Evolutionary conservation across 2,113 vertebrate genomes (phyloP).

Genomic region (Poeciliopsis turrubarensis): DNA sequence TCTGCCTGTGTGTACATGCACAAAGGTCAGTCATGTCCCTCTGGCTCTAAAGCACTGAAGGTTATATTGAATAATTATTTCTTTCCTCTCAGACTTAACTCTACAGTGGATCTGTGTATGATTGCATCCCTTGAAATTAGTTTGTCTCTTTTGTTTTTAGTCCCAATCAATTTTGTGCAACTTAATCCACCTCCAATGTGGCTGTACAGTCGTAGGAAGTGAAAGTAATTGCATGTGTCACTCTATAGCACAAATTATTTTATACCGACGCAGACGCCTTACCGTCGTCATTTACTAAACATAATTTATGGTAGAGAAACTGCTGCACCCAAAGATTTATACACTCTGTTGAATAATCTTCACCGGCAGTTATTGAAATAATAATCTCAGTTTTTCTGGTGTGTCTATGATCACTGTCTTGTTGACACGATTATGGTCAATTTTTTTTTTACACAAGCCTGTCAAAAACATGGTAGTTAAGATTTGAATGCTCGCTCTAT

Average conservation of each 20-base stretch:
- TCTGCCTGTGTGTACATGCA: background rate
- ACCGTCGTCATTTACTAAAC: background rate
- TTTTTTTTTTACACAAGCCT: background rate
- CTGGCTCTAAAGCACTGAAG: conserved; percentile 31
- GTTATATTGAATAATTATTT: conserved; percentile 40
- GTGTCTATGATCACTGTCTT: background rate
- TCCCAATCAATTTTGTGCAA: conserved; percentile 12
- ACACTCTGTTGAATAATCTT: background rate
- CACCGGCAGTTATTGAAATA: background rate
- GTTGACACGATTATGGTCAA: background rate
- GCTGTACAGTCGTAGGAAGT: background rate
- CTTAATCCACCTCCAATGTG: conserved; percentile 6
- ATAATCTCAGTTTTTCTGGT: background rate
- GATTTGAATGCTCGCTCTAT: too few relatives aligned
- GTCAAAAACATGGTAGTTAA: background rate
- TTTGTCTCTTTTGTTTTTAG: background rate
- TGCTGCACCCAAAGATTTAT: background rate
- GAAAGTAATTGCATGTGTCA: background rate
- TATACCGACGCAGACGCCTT: background rate
- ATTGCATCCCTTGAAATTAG: conserved; percentile 5
- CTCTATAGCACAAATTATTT: background rate
- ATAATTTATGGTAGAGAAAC: background rate
- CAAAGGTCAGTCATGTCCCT: conserved; percentile 45
- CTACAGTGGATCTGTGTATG: background rate
- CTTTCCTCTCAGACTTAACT: conserved; percentile 46